Evolutionary conservation across 2,797 vertebrate genomes (phyloP), one percentile per base, ranked within the genome.

Genomic region (Sparus aurata): DNA sequence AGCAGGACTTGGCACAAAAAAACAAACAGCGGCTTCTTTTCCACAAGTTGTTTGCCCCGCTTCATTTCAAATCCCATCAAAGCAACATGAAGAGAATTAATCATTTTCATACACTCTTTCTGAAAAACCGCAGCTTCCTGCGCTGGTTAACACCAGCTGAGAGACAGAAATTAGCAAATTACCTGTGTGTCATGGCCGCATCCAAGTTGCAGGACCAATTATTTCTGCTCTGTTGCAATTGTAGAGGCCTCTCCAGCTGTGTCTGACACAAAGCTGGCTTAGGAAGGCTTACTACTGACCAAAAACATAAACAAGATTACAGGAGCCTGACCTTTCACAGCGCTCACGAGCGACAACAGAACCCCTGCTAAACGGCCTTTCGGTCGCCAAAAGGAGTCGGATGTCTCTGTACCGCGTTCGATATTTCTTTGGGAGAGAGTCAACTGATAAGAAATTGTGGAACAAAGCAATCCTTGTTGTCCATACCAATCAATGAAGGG

Each of bases 271-370:
- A 93, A 90, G 86, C 91, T 79, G 85, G 85, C 88, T 90, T 87
- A 92, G 80, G 77, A 52, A 60, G 83, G 80, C 86, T 91, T 92
- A 87, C 79, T 50, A 84, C 85, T 89, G 83, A 92, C 92, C 90
- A 87, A 92, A 91, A 92, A 91, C 92, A 92, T 90, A 91, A 94
- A 92, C 88, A 90, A 85, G 88, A 94, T 91, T 88, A 89, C 87
- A 77, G 77, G 64, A 82, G 68, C 66, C 84, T 85, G 88, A 92
- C 91, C 87, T 90, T 88, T 80, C 67, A 74, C 61, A 58, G 88
- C 7, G 18, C 61, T 85, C 75, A 45, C 59, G 50, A 82, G 81
- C 66, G 82, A 90, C 91, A 83, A 79, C 77, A 74, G 82, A 78
- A 76, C 64, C 77, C 71, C 62, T 15, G 58, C 84, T 86, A 86